These are phyloP conservation scores for Sterrhoptilus dennistouni DNA, from an alignment of 2,113 vertebrate genomes.

Conservation along the genomic window DNA sequence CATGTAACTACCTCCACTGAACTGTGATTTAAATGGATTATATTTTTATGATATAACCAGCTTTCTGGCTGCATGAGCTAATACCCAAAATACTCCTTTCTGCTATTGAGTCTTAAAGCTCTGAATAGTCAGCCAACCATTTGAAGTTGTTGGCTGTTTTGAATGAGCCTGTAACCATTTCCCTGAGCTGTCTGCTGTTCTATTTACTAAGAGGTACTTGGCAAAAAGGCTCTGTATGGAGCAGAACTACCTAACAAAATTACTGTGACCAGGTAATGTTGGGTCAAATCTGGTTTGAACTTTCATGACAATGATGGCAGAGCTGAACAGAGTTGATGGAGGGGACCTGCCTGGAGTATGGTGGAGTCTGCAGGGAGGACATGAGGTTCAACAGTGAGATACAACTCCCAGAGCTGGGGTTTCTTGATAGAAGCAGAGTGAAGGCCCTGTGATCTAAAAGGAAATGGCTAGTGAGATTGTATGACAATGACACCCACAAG, in stretches of 20 bases:
- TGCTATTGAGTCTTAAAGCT: background rate
- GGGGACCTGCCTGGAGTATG: background rate
- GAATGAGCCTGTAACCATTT: background rate
- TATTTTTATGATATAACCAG: background rate
- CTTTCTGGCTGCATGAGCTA: background rate
- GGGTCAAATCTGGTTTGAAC: background rate
- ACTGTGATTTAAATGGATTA: conserved; percentile 13
- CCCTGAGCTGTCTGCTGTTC: background rate
- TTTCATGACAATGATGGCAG: background rate
- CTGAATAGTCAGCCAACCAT: background rate
- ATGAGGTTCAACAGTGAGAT: rapidly evolving
- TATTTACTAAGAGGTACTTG: background rate
- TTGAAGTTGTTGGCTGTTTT: background rate
- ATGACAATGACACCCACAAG: background rate
- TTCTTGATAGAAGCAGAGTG: background rate
- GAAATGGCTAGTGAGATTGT: background rate
- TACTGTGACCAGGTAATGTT: background rate
- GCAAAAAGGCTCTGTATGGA: background rate
- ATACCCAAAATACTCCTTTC: background rate
- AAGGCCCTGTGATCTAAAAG: background rate
- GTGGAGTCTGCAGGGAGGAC: background rate
- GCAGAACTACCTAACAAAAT: background rate
- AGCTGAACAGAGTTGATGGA: background rate
- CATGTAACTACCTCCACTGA: background rate
- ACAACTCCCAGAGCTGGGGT: background rate